phyloP scores from a whole-genome alignment of 2,888 invertebrate species.

The Bombyx huttoni region DNA sequence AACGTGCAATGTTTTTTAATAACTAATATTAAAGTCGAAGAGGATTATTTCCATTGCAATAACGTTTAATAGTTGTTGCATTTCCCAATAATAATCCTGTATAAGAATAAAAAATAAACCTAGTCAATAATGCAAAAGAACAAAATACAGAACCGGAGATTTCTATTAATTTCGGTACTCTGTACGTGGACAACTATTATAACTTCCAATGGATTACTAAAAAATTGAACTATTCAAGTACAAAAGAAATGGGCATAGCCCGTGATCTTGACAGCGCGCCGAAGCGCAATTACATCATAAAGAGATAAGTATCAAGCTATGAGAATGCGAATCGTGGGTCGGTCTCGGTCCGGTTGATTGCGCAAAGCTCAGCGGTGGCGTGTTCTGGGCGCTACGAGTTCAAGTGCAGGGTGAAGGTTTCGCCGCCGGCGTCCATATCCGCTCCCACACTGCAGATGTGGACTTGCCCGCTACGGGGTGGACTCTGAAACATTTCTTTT shows the following conservation, averaged over 20 bases:
- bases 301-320: conserved; percentile 12
- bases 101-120: too few relatives aligned
- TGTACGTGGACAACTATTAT: background rate
- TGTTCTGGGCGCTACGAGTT: conserved; percentile 34
- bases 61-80: too few relatives aligned
- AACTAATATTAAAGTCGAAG: background rate
- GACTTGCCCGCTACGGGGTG: background rate
- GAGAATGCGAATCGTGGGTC: conserved; percentile 32
- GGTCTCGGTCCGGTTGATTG: conserved; percentile 46
- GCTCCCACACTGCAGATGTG: conserved; percentile 1
- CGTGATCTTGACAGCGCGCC: conserved; percentile 2
- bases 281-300: conserved; percentile 5
- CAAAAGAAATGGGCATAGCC: background rate
- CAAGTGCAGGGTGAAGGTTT: conserved; percentile 70
- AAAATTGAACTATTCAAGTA: background rate
- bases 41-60: too few relatives aligned
- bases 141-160: background rate
- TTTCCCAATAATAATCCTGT: too few relatives aligned
- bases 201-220: background rate
- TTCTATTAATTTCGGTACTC: background rate
- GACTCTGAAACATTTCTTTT: too few relatives aligned
- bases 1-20: background rate
- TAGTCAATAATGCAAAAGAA: too few relatives aligned
- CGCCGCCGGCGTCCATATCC: conserved; percentile 9
- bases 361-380: conserved; percentile 31